These are phyloP conservation scores for Mellilla xanthometata DNA, from an alignment of 2,888 invertebrate species.

Conservation along the genomic window DNA sequence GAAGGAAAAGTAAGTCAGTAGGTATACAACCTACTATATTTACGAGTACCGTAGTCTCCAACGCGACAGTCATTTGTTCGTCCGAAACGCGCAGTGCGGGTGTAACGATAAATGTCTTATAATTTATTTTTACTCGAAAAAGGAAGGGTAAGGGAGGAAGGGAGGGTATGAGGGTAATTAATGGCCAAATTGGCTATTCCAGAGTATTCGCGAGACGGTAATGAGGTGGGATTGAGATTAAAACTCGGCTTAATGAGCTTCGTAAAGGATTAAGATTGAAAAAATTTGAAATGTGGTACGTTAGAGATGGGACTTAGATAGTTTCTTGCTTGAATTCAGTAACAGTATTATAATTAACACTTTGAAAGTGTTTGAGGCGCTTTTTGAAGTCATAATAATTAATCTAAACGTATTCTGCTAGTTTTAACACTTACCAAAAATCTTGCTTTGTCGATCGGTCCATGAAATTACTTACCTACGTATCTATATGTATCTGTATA, in stretches of 20 bases:
- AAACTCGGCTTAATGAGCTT: slow-evolving; percentile 75
- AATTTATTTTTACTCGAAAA: slow-evolving; percentile 81
- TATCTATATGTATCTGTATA: no score
- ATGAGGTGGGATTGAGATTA: slow-evolving; percentile 81
- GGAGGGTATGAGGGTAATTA: slow-evolving; percentile 71
- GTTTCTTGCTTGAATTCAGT: no score
- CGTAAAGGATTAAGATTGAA: slow-evolving; percentile 66
- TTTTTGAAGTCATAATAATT: no score
- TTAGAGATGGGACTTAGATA: slow-evolving; percentile 44
- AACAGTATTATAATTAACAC: no score
- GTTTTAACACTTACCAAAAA: no score
- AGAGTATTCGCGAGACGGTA: slow-evolving; percentile 75
- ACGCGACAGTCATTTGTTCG: slow-evolving; percentile 71
- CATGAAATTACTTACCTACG: no score
- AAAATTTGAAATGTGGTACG: slow-evolving; percentile 53
- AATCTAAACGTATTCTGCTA: no score
- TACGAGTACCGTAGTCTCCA: not conserved
- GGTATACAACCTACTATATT: no score
- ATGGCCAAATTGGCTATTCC: slow-evolving; percentile 80
- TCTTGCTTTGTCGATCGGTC: no score
- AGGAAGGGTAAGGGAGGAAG: slow-evolving; percentile 67
- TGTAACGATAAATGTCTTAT: slow-evolving; percentile 78
- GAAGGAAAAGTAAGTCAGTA: no score
- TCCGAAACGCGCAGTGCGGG: slow-evolving; percentile 30
- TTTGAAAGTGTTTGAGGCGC: no score